These are phyloP conservation scores for Sylvia atricapilla DNA, from an alignment of 2,113 vertebrate genomes.

Conservation along the genomic window DNA sequence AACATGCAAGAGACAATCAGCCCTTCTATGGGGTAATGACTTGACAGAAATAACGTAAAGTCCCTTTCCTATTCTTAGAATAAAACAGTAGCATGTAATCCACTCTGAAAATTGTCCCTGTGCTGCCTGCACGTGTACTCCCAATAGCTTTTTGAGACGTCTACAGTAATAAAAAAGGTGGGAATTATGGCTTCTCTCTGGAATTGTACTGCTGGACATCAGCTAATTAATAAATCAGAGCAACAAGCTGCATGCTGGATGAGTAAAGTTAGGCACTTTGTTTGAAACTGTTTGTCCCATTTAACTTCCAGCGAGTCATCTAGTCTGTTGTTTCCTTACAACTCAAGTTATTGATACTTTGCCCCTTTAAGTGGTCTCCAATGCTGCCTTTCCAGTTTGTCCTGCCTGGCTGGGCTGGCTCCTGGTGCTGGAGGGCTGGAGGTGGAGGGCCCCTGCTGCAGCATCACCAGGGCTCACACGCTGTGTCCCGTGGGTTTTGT, in stretches of 20 bases:
- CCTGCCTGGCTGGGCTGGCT: not conserved
- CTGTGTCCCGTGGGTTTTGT: rapidly evolving
- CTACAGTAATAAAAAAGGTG: not conserved
- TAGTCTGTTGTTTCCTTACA: not conserved
- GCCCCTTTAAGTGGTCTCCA: not conserved
- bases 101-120: not conserved
- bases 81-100: not conserved
- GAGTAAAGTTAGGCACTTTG: not conserved
- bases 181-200: not conserved
- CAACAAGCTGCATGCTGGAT: not conserved
- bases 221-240: not conserved
- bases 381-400: not conserved
- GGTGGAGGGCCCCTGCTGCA: not conserved
- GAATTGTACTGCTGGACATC: not conserved
- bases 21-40: not conserved
- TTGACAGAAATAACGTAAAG: not conserved
- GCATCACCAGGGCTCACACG: rapidly evolving
- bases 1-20: not conserved
- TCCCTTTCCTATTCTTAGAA: not conserved
- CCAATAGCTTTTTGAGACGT: not conserved
- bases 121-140: not conserved
- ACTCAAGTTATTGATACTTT: not conserved
- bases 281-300: not conserved
- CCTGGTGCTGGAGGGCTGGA: rapidly evolving
- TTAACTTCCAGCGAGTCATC: not conserved